Base-by-base conservation (phyloP, 2,113 vertebrate genomes). In the Salvelinus sp. region DNA sequence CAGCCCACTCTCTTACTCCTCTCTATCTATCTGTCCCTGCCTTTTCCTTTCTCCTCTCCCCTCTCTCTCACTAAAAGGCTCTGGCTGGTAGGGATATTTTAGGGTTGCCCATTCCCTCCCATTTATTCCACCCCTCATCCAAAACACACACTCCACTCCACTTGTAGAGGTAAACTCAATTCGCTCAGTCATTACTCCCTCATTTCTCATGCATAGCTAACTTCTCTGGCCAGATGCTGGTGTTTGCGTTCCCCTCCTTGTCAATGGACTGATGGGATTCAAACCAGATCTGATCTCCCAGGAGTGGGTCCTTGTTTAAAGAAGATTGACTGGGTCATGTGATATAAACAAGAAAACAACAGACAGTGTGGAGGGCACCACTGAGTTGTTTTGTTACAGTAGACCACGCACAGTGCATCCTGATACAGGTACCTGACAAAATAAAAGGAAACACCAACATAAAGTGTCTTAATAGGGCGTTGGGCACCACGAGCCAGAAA, bases 111-210 rank as follows among this genome's bases (percentile, higher is more conserved):
- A 67, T 64, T 81, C 79, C 72, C 62, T 72, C 74, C 77, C 72
- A 50, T 60, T 79, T 69, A 44, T 85, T 86, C 76, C 82, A n/a
- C 88, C 85, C 79, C 81, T 87, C 86, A 75, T 81, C 91, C 89
- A 85, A 92, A 92, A 88, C 86, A 90, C 80, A 73, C 75, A 70
- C 75, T 83, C 60, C 54, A 67, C 72, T 79, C 75, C 75, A 78
- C 81, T 72, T 82, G 73, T 86, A 63, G 70, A 82, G 74, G 72
- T 81, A 75, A 86, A 76, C 66, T 86, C 78, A 79, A 80, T 82
- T 70, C 44, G 18, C 72, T 82, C 74, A 66, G 81, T 82, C 73
- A 79, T 89, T 84, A 78, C 38, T 0, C 44, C 67, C 77, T 76
- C 72, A 57, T 71, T 70, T 75, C 67, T 67, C 83, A 80, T 33